Evolutionary conservation across 2,797 vertebrate genomes (phyloP).

Genomic region (Mastacembelus armatus): DNA sequence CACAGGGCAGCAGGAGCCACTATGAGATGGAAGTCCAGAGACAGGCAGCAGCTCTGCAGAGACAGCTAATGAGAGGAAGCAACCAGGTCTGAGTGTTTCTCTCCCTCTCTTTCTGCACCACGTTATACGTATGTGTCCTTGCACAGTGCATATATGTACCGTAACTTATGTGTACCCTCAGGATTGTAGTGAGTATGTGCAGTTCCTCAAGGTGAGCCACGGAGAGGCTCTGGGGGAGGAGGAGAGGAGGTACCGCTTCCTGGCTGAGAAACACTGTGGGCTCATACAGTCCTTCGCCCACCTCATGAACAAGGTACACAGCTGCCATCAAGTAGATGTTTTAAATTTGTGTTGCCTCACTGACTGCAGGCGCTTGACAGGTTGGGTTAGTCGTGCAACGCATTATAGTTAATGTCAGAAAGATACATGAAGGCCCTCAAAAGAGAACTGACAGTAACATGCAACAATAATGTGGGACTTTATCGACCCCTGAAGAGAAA

Average conservation of each 20-base stretch:
- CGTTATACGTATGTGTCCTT: background rate
- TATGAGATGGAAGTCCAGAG: constrained; percentile 90
- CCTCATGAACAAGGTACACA: constrained; percentile 82
- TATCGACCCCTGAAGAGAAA: background rate
- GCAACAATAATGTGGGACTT: constrained; percentile 23
- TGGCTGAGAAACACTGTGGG: constrained; percentile 93
- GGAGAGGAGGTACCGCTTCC: constrained; percentile 93
- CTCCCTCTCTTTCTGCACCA: background rate
- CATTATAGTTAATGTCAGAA: background rate
- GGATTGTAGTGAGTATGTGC: constrained; percentile 86
- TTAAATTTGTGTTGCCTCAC: background rate
- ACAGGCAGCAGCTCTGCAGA: constrained; percentile 84
- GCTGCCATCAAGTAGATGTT: constrained; percentile 11
- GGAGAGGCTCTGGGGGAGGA: constrained; percentile 90
- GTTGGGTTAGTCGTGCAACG: constrained; percentile 1
- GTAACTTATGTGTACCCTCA: constrained; percentile 57
- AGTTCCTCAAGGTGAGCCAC: constrained; percentile 90
- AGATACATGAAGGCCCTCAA: background rate
- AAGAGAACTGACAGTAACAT: constrained; percentile 13
- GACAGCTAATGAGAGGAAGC: constrained; percentile 83
- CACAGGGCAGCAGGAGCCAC: constrained; percentile 88
- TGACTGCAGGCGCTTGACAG: background rate
- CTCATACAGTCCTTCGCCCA: constrained; percentile 71
- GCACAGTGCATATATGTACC: constrained; percentile 1
- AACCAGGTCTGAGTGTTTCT: constrained; percentile 82